Base-by-base conservation (phyloP, 2,888 invertebrate genomes). In the Eilema griseolum region DNA sequence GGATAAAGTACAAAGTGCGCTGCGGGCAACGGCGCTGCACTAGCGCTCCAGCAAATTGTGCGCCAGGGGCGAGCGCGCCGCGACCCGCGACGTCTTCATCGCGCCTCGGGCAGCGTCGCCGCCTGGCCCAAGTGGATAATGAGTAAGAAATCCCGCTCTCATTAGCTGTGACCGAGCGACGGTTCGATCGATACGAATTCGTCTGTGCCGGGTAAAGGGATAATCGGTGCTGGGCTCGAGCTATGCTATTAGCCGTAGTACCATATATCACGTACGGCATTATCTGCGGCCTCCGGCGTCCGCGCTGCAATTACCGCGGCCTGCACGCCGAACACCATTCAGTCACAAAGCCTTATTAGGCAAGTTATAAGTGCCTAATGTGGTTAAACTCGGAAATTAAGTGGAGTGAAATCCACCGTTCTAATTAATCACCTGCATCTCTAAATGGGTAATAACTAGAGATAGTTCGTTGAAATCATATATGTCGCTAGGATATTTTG, bases 261-360 rank as follows among this genome's bases (percentile, higher is more conserved):
- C 92, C 94, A 95, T 95, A 95, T 94, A 95, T 94, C 95, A 95
- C 94, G 92, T 88, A 88, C 90, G 88, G 92, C 87, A 92, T 91
- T 92, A 92, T 85, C 88, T 87, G 88, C 88, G 89, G 93, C 93
- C 94, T 85, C 91, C 90, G 93, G 93, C 93, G 92, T 89, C 89
- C 91, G 90, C 92, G 89, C 86, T 88, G 90, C 93, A 93, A 94
- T 94, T 94, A 94, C 92, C 82, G 84, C 85, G 85, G 82, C 85
- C 85, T 85, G 87, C 88, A 86, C 86, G 82, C 86, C 84, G 86
- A 86, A 83, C 87, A 80, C 80, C 82, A 85, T 88, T 85, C 87
- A 84, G 85, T 87, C 89, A 89, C 90, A 90, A 89, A 89, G 80
- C 90, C 88, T 89, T 89, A 89, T 90, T 89, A 89, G 88, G 86